Evolutionary conservation across 2,113 vertebrate species (phyloP).

Genomic region (Prochilodus magdalenae): DNA sequence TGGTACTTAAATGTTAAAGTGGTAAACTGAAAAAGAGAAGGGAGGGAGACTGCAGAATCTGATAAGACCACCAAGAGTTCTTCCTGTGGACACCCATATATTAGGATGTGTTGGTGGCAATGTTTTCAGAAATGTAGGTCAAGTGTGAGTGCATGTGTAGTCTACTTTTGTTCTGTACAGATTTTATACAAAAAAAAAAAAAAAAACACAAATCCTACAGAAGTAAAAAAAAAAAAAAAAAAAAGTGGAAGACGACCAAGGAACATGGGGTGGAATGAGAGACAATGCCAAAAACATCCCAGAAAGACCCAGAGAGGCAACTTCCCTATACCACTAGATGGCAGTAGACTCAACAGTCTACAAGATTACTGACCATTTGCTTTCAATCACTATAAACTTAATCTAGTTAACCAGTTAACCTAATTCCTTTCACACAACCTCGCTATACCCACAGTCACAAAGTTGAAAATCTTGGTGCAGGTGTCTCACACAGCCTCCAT

Average conservation of each 20-base stretch:
- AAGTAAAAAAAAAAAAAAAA: neutral
- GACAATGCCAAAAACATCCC: neutral
- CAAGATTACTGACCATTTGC: neutral
- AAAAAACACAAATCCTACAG: neutral
- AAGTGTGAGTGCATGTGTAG: neutral
- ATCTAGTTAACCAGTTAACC: too few relatives aligned
- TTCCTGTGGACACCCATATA: neutral
- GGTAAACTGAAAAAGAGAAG: neutral
- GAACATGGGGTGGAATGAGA: neutral
- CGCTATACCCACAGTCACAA: too few relatives aligned
- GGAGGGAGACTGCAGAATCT: too few relatives aligned
- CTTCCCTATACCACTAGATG: conserved; percentile 4
- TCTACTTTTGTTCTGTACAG: too few relatives aligned
- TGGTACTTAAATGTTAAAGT: neutral
- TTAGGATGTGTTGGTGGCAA: neutral
- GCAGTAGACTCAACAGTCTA: neutral
- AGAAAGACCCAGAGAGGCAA: neutral
- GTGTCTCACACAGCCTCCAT: too few relatives aligned
- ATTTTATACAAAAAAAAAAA: neutral
- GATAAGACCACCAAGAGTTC: neutral
- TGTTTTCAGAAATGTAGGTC: neutral
- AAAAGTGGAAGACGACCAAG: neutral
- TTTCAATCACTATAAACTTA: neutral
- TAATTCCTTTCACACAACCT: too few relatives aligned
- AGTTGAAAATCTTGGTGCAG: too few relatives aligned